Evolutionary conservation across 1,140 invertebrate genomes (phyloP).

Genomic region (honey bee (Apis mellifera)): DNA sequence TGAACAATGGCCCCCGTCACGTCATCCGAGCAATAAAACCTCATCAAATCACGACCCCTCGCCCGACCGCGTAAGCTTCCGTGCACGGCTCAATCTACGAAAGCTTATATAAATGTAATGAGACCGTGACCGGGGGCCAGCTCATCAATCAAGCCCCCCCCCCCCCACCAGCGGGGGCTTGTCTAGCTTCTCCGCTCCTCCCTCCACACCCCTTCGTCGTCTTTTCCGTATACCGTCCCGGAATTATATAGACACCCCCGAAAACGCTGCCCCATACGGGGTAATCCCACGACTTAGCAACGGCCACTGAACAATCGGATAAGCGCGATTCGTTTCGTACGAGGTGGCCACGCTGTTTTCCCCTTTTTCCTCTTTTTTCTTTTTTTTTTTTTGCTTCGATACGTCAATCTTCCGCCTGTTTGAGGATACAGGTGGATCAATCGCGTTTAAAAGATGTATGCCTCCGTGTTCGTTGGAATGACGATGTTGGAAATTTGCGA

Average conservation of each 20-base stretch:
- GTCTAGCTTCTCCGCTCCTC: slow-evolving; percentile 20
- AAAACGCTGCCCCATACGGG: slow-evolving; percentile 52
- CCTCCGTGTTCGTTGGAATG: background rate
- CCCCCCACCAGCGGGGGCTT: slow-evolving; percentile 60
- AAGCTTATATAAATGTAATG: slow-evolving; percentile 82
- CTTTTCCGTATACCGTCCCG: slow-evolving; percentile 49
- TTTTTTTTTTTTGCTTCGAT: background rate
- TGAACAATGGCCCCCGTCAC: slow-evolving; percentile 71
- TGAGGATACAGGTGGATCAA: background rate
- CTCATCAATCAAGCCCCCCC: slow-evolving; percentile 81
- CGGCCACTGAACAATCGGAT: slow-evolving; percentile 57
- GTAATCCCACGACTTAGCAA: slow-evolving; percentile 65
- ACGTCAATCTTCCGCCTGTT: background rate
- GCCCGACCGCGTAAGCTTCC: slow-evolving; percentile 77
- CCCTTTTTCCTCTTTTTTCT: background rate
- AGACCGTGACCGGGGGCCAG: slow-evolving; percentile 77
- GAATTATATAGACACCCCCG: slow-evolving; percentile 47
- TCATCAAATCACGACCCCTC: slow-evolving; percentile 81
- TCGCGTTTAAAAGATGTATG: background rate
- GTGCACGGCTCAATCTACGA: slow-evolving; percentile 79
- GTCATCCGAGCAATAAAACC: slow-evolving; percentile 80
- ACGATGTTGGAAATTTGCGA: background rate
- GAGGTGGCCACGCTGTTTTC: slow-evolving; percentile 43
- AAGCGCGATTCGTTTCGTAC: slow-evolving; percentile 62
- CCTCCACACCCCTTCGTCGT: slow-evolving; percentile 21